Percentiles rank a stretch among this genome's conserved stretches.
These are phyloP conservation scores for Micronycteris hirsuta DNA, from an alignment of 2,113 vertebrate genomes.

Conservation along the genomic window DNA sequence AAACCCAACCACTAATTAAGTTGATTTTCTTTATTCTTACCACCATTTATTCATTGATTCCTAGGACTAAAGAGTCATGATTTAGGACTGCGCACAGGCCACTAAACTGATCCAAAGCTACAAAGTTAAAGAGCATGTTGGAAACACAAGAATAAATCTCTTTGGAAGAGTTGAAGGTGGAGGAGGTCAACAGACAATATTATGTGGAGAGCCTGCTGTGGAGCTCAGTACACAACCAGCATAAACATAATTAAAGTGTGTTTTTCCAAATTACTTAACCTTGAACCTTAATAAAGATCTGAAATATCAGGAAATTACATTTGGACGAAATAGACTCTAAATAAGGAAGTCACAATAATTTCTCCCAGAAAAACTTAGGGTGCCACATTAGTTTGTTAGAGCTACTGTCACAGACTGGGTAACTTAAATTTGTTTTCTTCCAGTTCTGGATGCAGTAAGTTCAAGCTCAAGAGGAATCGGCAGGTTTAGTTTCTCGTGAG, in stretches of 20 bases:
- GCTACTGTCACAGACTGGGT: neutral
- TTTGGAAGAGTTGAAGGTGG: neutral
- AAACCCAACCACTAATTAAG: neutral
- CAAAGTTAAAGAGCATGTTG: neutral
- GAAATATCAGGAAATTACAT: neutral
- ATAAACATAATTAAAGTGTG: neutral
- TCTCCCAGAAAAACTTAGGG: neutral
- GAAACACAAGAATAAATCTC: neutral
- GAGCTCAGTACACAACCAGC: neutral
- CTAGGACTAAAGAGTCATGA: neutral
- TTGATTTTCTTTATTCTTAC: neutral
- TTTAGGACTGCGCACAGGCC: neutral
- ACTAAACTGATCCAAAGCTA: neutral
- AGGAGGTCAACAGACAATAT: neutral
- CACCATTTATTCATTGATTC: neutral
- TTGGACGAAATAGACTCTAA: neutral
- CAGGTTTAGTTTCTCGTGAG: neutral
- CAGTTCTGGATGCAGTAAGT: neutral
- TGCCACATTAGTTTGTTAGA: neutral
- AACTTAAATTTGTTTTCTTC: neutral
- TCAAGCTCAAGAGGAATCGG: neutral
- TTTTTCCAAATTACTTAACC: neutral
- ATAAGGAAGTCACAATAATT: neutral
- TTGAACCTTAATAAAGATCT: neutral
- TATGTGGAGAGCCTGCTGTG: neutral